A percentile compares a stretch with the other conserved stretches of the same genome.
phyloP scores from a whole-genome alignment of 2,888 invertebrate species.

The Pristionchus maxplancki region DNA sequence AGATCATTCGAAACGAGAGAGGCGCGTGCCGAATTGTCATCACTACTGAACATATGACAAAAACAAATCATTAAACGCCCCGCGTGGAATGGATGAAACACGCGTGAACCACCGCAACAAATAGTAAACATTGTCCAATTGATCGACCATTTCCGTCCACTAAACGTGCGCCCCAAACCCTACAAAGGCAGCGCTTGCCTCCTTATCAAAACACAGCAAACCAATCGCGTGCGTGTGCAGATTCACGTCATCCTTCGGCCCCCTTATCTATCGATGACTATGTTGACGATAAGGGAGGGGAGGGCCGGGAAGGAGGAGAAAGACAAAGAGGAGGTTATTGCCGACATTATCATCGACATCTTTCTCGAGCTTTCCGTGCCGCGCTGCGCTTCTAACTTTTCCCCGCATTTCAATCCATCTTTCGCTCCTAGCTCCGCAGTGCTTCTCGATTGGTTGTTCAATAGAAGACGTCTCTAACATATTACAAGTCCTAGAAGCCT shows the following conservation, averaged over 20 bases:
- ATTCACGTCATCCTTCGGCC: neutral
- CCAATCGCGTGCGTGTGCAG: neutral
- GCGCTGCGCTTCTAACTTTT: neutral
- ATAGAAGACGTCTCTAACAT: too few relatives aligned
- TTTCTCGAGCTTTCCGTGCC: neutral
- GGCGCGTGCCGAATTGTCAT: too few relatives aligned
- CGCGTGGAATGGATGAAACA: too few relatives aligned
- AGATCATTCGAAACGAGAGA: too few relatives aligned
- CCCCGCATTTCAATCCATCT: neutral
- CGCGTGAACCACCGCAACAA: too few relatives aligned
- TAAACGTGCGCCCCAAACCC: neutral
- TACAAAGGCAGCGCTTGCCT: neutral
- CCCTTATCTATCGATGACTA: neutral
- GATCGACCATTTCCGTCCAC: neutral
- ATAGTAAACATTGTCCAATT: neutral
- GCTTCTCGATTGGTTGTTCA: too few relatives aligned
- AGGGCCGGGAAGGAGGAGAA: neutral
- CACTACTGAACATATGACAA: too few relatives aligned
- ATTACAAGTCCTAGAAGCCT: too few relatives aligned
- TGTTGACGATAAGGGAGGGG: neutral
- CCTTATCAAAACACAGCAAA: constrained; percentile 12
- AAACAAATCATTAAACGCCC: too few relatives aligned
- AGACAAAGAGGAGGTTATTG: neutral
- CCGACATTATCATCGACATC: neutral
- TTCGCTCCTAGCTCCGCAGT: neutral